Evolutionary conservation across 2,797 vertebrate genomes (phyloP).

Genomic region (Clarias platycephalus): DNA sequence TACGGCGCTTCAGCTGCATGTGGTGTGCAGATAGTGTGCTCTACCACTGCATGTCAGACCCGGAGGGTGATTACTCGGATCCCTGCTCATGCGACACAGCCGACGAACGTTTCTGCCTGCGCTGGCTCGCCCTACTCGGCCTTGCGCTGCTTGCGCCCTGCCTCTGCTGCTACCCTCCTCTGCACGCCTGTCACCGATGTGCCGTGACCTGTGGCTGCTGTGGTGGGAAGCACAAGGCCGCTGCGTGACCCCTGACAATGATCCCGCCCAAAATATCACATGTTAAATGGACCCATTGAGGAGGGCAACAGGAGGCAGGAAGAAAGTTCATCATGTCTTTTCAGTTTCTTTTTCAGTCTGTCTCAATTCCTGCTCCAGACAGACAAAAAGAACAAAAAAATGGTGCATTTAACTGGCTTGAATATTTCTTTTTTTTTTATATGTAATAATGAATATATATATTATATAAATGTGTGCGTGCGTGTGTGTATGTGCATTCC

Average conservation of each 20-base stretch:
- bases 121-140: constrained; percentile 95
- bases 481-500: constrained; percentile 52
- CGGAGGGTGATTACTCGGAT: constrained; percentile 96
- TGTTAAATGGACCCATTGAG: constrained; percentile 15
- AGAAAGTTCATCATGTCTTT: background rate
- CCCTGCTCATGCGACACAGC: constrained; percentile 94
- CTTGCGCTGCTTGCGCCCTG: constrained; percentile 93
- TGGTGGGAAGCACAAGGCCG: constrained; percentile 92
- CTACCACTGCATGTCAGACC: constrained; percentile 99
- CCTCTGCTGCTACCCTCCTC: constrained; percentile 97
- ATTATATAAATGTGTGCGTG: constrained; percentile 25
- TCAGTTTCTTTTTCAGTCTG: constrained; percentile 16
- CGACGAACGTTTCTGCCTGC: constrained; percentile 90
- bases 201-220: constrained; percentile 92
- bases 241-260: constrained; percentile 73
- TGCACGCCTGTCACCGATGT: constrained; percentile 91
- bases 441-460: constrained; percentile 37
- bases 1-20: constrained; percentile 93
- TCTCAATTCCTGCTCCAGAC: constrained; percentile 44
- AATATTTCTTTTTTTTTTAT: constrained; percentile 41
- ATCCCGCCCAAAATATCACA: background rate
- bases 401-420: constrained; percentile 58
- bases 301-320: constrained; percentile 25
- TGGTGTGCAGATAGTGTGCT: constrained; percentile 98
- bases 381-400: constrained; percentile 42